A percentile compares a stretch with the other conserved stretches of the same genome.
These are phyloP conservation scores for Phengaris alcon DNA, from an alignment of 2,888 invertebrate genomes.

Conservation along the genomic window DNA sequence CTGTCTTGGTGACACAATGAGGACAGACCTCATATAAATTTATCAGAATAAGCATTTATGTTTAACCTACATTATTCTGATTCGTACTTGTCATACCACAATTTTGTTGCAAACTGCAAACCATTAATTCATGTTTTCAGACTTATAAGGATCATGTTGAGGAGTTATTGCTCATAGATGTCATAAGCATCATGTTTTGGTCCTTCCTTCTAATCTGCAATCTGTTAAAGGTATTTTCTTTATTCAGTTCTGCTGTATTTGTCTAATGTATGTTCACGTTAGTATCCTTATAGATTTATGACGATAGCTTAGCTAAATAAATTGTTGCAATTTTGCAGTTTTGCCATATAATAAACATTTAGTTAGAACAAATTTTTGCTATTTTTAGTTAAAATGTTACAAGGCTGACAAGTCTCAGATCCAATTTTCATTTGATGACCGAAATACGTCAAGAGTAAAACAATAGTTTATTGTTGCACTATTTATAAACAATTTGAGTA, in stretches of 20 bases:
- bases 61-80: constrained; percentile 25
- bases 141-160: background rate
- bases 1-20: constrained; percentile 23
- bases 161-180: background rate
- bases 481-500: constrained; percentile 3
- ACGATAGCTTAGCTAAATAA: background rate
- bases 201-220: background rate
- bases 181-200: background rate
- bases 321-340: background rate
- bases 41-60: constrained; percentile 5
- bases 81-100: background rate
- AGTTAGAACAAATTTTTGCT: background rate
- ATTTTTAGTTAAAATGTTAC: background rate
- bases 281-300: background rate
- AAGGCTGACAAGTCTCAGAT: background rate
- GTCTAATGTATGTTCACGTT: background rate
- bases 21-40: constrained; percentile 26
- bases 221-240: background rate
- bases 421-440: background rate
- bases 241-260: background rate
- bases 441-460: background rate
- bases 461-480: background rate
- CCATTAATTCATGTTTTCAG: background rate
- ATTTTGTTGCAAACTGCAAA: background rate
- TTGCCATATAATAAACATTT: background rate